phyloP scores from a whole-genome alignment of 2,113 vertebrate genomes.

The Macaca nemestrina region DNA sequence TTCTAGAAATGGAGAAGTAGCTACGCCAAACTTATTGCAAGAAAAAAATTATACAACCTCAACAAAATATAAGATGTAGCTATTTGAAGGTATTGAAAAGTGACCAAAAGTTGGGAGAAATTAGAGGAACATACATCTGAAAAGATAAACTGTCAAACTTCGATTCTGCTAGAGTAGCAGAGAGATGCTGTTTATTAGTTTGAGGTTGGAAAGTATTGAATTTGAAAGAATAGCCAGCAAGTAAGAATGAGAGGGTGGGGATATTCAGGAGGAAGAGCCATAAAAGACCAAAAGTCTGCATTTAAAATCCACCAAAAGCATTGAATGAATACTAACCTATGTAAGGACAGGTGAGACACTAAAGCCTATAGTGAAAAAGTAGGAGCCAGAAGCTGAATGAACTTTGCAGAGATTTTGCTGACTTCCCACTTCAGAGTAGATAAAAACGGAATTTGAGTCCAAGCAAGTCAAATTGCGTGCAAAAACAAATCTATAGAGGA shows the following conservation, averaged over 20 bases:
- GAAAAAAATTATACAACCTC: not conserved
- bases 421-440: not conserved
- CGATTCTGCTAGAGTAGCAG: not conserved
- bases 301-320: not conserved
- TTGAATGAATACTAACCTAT: not conserved
- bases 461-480: not conserved
- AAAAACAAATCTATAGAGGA: not conserved
- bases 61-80: not conserved
- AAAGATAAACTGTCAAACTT: not conserved
- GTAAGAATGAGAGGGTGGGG: not conserved
- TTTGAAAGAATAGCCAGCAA: not conserved
- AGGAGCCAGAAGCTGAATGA: not conserved
- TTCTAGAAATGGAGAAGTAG: not conserved
- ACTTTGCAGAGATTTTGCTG: not conserved
- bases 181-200: not conserved
- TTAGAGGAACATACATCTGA: not conserved
- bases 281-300: not conserved
- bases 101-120: not conserved
- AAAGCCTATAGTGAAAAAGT: not conserved
- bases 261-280: not conserved
- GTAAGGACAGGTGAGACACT: not conserved
- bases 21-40: not conserved
- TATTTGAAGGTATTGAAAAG: not conserved
- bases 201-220: not conserved
- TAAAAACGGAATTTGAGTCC: not conserved